Evolutionary conservation across 2,888 invertebrate species (phyloP).

Genomic region (Blera fallax): DNA sequence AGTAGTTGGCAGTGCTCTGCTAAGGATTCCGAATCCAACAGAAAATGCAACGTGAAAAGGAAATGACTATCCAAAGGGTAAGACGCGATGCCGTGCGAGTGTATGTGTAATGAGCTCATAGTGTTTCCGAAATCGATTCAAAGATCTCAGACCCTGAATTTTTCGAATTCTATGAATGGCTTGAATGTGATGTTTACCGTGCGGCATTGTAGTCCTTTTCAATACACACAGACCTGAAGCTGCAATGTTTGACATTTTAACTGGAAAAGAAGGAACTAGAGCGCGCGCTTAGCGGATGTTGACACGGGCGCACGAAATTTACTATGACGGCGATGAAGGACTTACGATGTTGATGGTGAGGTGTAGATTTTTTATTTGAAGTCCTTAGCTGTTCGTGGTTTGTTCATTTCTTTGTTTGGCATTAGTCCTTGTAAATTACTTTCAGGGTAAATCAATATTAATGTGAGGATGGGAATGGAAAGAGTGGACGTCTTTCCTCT

Average conservation of each 20-base stretch:
- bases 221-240: constrained; percentile 9
- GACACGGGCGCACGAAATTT: constrained; percentile 75
- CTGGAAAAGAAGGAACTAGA: constrained; percentile 5
- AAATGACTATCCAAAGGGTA: constrained; percentile 42
- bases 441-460: constrained; percentile 62
- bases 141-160: constrained; percentile 11
- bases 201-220: constrained; percentile 38
- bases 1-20: constrained; percentile 1
- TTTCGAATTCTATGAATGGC: constrained; percentile 30
- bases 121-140: constrained; percentile 46
- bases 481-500: constrained; percentile 7
- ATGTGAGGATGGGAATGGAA: background rate
- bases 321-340: constrained; percentile 57
- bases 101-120: constrained; percentile 33
- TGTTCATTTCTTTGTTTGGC: constrained; percentile 66
- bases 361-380: constrained; percentile 41
- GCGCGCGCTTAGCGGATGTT: constrained; percentile 73
- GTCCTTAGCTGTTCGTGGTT: constrained; percentile 56
- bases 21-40: constrained; percentile 23
- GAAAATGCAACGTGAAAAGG: constrained; percentile 33
- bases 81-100: background rate
- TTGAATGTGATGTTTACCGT: constrained; percentile 43
- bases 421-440: constrained; percentile 57
- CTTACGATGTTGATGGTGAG: constrained; percentile 38
- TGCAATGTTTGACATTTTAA: constrained; percentile 41